Base-by-base conservation (phyloP, 1,140 invertebrate genomes). In the Rhyacophila brunnea region DNA sequence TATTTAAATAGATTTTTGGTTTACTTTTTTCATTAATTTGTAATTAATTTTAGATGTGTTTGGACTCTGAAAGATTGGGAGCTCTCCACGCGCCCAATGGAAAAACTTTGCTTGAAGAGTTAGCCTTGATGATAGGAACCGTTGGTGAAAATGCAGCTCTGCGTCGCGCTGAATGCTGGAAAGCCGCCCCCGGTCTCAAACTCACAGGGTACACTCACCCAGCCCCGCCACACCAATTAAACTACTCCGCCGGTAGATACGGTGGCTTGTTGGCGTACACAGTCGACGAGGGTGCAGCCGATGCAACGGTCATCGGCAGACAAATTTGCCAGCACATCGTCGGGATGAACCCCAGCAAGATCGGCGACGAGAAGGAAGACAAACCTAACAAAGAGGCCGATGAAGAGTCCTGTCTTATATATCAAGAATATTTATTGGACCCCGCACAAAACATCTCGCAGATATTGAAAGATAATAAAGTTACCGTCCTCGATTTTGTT, bases 271-370 rank as follows among this genome's bases (percentile, higher is more conserved):
- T 96, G 0, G 87, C 88, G 17, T 87, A 87, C 64, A 85, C 78
- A 70, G 72, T 73, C 68, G 49, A 70, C 2, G 70, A 76, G 44
- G 58, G 74, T 4, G 69, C 83, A 18, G 73, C 83, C 13, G 58
- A 68, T 1, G 57, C 73, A 14, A 59, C 71, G 19, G 67, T 82
- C 40, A 68, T 93, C 6, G 86, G 86, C 14, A 80, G 82, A 56
- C 85, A 91, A 69, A 69, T 95, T 6, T 95, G 93, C 72, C 93
- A 96, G 70, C 95, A 98, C 70, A 86, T 97, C 67, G 91, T 97
- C 38, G 93, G 93, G 14, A 90, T 95, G 85, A 92, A 92, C 68
- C 94, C 94, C 0, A 71, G 64, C 18, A 87, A 86, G 74, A 82
- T 96, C 63, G 93, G 93, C 10, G 74, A 85, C 65, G 74, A 81